Base-by-base conservation (phyloP, 2,113 vertebrate genomes). In the Neofelis nebulosa region DNA sequence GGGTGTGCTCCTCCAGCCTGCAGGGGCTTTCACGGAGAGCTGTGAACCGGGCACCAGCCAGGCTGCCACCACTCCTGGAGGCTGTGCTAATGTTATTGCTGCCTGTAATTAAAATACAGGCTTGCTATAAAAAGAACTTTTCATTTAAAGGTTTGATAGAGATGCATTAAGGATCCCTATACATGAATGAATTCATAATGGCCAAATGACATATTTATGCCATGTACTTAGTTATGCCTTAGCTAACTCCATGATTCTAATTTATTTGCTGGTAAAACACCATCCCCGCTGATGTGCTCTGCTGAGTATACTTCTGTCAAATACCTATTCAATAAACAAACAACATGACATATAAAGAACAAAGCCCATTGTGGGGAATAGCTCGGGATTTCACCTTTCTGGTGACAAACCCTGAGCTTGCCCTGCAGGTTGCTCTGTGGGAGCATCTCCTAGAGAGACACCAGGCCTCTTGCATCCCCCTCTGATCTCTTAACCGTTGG, bases 111-210 rank as follows among this genome's bases (percentile, higher is more conserved):
- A 1, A 96, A 97, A 89, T 9, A 63, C 63, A 48, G 10, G 68
- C 94, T 98, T 89, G 87, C 88, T 97, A 98, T 95, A 98, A 98
- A 98, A 95, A 98, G 97, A 97, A 97, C 94, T 82, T 98, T 98
- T 98, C 61, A 95, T 93, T 98, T 96, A 98, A 98, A 98, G 91
- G 88, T 98, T 99, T 98, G 95, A 82, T 0, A 98, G 97, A 97
- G 91, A 97, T 92, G 98, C 98, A 98, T 98, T 98, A 98, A 98
- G 98, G 98, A 98, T 98, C 92, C 98, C 98, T 98, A 96, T 98
- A 98, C 98, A 98, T 98, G 98, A 98, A 99, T 98, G 98, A 99
- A 99, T 98, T 98, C 98, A 98, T 99, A 98, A 98, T 97, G 93
- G 97, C 92, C 96, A 13, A 98, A 97, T 98, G 98, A 98, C 98